Evolutionary conservation across 2,888 invertebrate species (phyloP).

Genomic region (Cerastis rubricosa): DNA sequence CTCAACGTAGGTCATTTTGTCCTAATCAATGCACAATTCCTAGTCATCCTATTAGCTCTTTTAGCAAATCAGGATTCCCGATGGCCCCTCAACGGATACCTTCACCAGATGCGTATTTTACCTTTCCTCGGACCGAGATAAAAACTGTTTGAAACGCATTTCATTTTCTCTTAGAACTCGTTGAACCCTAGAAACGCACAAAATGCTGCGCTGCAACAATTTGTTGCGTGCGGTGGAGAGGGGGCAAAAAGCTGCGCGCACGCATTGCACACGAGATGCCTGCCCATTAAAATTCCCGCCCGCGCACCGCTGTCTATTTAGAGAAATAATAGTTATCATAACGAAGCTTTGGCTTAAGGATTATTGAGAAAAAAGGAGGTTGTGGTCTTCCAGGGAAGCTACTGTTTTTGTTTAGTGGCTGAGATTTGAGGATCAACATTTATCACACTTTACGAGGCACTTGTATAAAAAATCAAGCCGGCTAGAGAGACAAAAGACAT

Average conservation of each 20-base stretch:
- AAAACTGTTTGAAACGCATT: conserved; percentile 61
- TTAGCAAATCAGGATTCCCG: conserved; percentile 57
- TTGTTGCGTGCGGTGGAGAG: conserved; percentile 71
- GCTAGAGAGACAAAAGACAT: not conserved
- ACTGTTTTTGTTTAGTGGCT: conserved; percentile 1
- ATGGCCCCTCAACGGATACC: conserved; percentile 48
- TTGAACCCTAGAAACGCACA: conserved; percentile 73
- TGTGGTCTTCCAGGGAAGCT: conserved; percentile 2
- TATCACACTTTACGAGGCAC: not conserved
- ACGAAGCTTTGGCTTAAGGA: conserved; percentile 68
- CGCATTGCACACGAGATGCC: conserved; percentile 78
- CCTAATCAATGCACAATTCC: conserved; percentile 20
- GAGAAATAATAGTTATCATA: conserved; percentile 83
- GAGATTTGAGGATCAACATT: conserved; percentile 32
- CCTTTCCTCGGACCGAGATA: conserved; percentile 51
- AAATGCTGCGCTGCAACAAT: conserved; percentile 76
- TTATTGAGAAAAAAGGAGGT: conserved; percentile 42
- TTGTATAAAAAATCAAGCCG: not conserved
- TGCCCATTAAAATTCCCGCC: conserved; percentile 87
- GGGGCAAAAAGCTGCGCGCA: conserved; percentile 75
- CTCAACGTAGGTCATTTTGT: conserved; percentile 1
- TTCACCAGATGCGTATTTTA: conserved; percentile 51
- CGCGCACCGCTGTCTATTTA: conserved; percentile 86
- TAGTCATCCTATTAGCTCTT: conserved; percentile 25
- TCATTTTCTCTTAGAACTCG: conserved; percentile 69